These are phyloP conservation scores for Ariolimax columbianus DNA, from an alignment of 2,888 invertebrate species.

Conservation along the genomic window DNA sequence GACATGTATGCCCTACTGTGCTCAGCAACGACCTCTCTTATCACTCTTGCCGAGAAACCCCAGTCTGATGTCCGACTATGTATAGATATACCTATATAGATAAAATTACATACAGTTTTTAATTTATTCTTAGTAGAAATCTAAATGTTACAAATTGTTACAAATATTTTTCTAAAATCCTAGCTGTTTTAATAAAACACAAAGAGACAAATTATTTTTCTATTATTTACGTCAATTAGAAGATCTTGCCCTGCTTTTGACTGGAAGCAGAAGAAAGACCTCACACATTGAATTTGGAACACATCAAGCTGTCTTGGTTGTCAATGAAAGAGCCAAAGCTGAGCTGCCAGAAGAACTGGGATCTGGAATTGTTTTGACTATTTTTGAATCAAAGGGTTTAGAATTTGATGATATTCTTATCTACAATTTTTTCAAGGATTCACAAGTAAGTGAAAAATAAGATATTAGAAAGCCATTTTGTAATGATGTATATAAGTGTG, in stretches of 20 bases:
- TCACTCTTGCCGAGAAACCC: no score
- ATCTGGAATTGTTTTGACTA: constrained; percentile 71
- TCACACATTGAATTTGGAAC: constrained; percentile 76
- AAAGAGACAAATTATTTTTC: background rate
- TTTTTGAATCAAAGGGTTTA: constrained; percentile 75
- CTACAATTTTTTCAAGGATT: constrained; percentile 76
- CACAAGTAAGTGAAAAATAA: constrained; percentile 61
- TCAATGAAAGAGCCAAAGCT: constrained; percentile 69
- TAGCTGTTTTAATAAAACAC: background rate
- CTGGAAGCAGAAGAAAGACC: constrained; percentile 68
- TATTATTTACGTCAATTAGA: background rate
- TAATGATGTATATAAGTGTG: no score
- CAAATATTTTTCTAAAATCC: no score
- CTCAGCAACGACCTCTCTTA: no score
- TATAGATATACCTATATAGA: no score
- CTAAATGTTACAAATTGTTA: no score
- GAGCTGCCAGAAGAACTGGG: constrained; percentile 69
- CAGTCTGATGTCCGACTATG: no score
- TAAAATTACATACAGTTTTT: no score
- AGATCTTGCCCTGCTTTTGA: constrained; percentile 59
- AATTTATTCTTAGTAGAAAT: no score
- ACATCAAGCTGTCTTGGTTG: constrained; percentile 75
- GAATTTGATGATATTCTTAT: constrained; percentile 76
- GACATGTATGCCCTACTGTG: no score
- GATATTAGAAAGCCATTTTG: background rate